phyloP scores from a whole-genome alignment of 2,797 vertebrate species.

The Botia kubotai region DNA sequence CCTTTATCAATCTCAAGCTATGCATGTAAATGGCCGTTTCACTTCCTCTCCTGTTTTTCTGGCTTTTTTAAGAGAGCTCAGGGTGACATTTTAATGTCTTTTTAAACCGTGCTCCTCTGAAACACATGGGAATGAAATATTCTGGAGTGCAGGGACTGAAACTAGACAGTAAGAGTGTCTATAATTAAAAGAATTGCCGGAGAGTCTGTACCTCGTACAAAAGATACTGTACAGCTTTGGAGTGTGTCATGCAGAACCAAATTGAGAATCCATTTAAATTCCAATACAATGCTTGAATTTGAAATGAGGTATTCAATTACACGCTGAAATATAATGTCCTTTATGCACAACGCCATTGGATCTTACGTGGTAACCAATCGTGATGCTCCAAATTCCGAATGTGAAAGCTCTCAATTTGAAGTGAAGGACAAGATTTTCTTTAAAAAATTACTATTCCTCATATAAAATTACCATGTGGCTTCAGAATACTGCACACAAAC shows the following conservation, averaged over 20 bases:
- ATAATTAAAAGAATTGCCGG: conserved; percentile 19
- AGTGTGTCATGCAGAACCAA: neutral
- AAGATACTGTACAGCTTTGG: neutral
- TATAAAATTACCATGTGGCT: neutral
- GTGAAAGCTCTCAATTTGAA: neutral
- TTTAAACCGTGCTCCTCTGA: conserved; percentile 19
- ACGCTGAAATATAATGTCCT: neutral
- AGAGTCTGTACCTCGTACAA: neutral
- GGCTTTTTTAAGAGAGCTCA: conserved; percentile 19
- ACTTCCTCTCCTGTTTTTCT: conserved; percentile 21
- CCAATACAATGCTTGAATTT: neutral
- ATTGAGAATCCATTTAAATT: neutral
- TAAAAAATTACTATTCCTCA: neutral
- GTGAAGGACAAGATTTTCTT: neutral
- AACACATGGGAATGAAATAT: conserved; percentile 5
- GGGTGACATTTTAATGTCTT: conserved; percentile 14
- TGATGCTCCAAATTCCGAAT: too few relatives aligned
- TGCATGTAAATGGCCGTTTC: conserved; percentile 22
- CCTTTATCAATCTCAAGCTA: conserved; percentile 12
- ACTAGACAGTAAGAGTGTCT: conserved; percentile 14
- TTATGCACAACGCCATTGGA: neutral
- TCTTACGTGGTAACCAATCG: neutral
- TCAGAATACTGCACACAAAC: neutral
- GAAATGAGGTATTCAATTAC: neutral
- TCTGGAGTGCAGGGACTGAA: conserved; percentile 11